phyloP scores from a whole-genome alignment of 2,888 invertebrate genomes.

The Epirrhoe tristata region DNA sequence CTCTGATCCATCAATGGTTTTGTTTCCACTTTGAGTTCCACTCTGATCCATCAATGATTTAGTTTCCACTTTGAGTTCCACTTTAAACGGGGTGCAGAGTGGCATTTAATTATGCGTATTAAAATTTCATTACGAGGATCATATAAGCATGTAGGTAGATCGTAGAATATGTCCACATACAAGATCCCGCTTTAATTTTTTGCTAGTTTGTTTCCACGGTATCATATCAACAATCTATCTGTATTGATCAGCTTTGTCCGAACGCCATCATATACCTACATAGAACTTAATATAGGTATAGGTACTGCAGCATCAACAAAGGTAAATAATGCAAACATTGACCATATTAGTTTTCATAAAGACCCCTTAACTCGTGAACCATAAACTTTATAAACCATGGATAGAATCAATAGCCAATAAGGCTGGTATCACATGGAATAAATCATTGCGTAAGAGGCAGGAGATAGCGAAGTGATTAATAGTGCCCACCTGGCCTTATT shows the following conservation, averaged over 20 bases:
- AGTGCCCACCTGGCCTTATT: conserved; percentile 35
- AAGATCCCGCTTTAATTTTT: too few species aligned
- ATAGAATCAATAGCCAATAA: conserved; percentile 32
- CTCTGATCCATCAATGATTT: too few species aligned
- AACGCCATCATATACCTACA: not conserved
- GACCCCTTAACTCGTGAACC: conserved; percentile 17
- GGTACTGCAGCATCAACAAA: not conserved
- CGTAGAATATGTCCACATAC: too few species aligned
- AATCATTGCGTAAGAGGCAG: conserved; percentile 38
- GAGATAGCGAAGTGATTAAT: conserved; percentile 44
- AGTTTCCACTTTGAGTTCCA: too few species aligned
- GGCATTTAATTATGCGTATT: conserved; percentile 5
- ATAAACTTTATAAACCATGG: conserved; percentile 34
- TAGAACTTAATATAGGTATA: not conserved
- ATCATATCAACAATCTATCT: too few species aligned
- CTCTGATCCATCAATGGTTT: too few species aligned
- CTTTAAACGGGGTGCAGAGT: not conserved
- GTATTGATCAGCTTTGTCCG: too few species aligned
- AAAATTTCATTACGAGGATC: too few species aligned
- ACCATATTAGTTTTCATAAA: conserved; percentile 6
- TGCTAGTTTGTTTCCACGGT: too few species aligned
- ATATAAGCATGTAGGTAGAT: too few species aligned
- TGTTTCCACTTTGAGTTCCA: too few species aligned
- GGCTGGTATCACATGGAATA: conserved; percentile 30
- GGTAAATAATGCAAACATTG: conserved; percentile 1